Percentiles rank a stretch among this genome's conserved stretches.
Conservation (phyloP, 2,888 invertebrate species). For the Drosophila anomelani region DNA sequence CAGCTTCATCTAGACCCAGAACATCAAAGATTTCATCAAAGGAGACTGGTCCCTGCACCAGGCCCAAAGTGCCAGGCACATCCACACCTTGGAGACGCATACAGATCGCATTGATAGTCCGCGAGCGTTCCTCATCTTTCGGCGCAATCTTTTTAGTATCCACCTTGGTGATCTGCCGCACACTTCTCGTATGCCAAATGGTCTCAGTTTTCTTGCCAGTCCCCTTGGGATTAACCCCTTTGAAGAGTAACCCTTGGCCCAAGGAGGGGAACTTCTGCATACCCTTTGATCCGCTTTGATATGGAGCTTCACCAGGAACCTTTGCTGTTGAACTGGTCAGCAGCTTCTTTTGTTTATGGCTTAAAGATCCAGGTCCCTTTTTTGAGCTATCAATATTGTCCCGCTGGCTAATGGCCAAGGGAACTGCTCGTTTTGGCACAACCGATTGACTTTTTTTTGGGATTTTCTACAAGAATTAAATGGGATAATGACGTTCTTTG, state of each 20-base stretch:
- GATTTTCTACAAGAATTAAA: background rate
- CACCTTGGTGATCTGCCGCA: background rate
- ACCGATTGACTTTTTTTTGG: background rate
- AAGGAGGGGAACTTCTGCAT: background rate
- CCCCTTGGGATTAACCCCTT: background rate
- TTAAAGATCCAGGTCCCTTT: background rate
- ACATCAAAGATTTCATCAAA: constrained; percentile 24
- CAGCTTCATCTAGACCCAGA: background rate
- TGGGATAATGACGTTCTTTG: rapidly evolving
- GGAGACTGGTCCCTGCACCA: background rate
- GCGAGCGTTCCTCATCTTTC: background rate
- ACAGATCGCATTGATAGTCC: constrained; percentile 10
- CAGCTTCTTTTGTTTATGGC: background rate
- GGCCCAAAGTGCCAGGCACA: background rate
- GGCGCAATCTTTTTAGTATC: too few species aligned
- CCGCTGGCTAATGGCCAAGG: background rate
- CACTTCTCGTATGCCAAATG: background rate
- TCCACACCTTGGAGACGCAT: constrained; percentile 16
- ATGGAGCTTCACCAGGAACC: too few species aligned
- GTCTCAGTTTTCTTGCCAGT: background rate
- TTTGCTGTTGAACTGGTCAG: background rate
- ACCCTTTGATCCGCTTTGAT: background rate
- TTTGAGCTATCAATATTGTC: background rate
- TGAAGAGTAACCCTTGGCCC: background rate
- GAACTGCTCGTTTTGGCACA: background rate